Evolutionary conservation across 2,113 vertebrate genomes (phyloP).

Genomic region (Notarius lentiginosus): DNA sequence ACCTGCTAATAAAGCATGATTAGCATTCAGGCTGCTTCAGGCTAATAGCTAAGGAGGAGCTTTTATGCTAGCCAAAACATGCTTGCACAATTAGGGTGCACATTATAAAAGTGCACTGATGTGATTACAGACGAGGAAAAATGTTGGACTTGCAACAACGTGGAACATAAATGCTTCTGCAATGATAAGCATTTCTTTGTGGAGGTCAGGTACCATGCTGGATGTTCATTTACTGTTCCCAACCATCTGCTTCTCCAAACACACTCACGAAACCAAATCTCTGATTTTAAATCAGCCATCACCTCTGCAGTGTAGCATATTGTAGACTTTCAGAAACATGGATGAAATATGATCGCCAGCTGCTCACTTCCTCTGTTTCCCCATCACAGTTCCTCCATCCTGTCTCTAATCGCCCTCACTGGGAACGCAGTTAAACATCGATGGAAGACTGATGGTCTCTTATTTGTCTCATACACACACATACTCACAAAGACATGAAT

Average conservation of each 20-base stretch:
- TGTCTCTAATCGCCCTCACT: conserved; percentile 20
- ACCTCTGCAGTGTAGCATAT: conserved; percentile 9
- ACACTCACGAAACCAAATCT: neutral
- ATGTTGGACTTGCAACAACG: neutral
- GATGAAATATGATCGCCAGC: conserved; percentile 19
- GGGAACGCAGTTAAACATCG: conserved; percentile 16
- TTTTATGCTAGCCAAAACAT: conserved; percentile 25
- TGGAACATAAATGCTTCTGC: neutral
- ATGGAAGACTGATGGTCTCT: neutral
- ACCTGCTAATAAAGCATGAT: conserved; percentile 42
- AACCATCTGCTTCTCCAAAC: neutral
- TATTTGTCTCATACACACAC: conserved; percentile 38
- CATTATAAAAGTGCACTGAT: conserved; percentile 23
- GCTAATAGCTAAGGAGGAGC: conserved; percentile 32
- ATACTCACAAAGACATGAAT: conserved; percentile 5
- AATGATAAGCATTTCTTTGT: conserved; percentile 18
- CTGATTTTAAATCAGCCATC: neutral
- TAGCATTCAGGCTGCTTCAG: conserved; percentile 44
- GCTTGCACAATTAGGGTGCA: conserved; percentile 23
- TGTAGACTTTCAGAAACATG: neutral
- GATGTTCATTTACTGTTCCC: neutral
- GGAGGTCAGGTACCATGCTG: neutral
- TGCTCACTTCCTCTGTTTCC: neutral
- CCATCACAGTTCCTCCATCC: conserved; percentile 1
- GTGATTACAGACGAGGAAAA: conserved; percentile 39